These are phyloP conservation scores for Tetrax tetrax DNA, from an alignment of 2,113 vertebrate genomes.

Conservation along the genomic window DNA sequence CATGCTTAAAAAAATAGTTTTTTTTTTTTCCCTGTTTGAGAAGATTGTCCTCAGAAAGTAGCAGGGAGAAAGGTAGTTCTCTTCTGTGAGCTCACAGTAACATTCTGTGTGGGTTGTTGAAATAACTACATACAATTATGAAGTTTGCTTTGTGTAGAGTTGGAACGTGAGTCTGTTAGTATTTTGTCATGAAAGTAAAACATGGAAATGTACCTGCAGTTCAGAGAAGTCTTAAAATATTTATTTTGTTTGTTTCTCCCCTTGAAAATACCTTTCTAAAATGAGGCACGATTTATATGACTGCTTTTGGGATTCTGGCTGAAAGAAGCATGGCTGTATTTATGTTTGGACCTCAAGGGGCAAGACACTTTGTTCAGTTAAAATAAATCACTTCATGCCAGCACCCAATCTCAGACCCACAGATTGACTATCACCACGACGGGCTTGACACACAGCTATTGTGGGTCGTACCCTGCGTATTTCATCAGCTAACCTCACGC, in stretches of 20 bases:
- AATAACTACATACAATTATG: neutral
- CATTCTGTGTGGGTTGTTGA: neutral
- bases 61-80: neutral
- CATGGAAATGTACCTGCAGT: neutral
- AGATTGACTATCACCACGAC: neutral
- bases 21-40: neutral
- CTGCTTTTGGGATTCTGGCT: neutral
- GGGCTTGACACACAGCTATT: neutral
- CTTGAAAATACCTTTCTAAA: neutral
- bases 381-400: neutral
- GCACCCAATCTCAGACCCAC: neutral
- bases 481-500: neutral
- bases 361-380: neutral
- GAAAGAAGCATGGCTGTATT: neutral
- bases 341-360: neutral
- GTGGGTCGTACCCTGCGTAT: neutral
- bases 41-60: neutral
- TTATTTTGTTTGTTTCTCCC: neutral
- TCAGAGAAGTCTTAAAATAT: neutral
- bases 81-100: neutral
- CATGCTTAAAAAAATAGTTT: neutral
- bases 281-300: neutral
- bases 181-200: neutral
- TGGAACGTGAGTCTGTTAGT: neutral
- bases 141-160: neutral